These are phyloP conservation scores for Chaunax sp. DNA, from an alignment of 2,797 vertebrate species.

Conservation along the genomic window DNA sequence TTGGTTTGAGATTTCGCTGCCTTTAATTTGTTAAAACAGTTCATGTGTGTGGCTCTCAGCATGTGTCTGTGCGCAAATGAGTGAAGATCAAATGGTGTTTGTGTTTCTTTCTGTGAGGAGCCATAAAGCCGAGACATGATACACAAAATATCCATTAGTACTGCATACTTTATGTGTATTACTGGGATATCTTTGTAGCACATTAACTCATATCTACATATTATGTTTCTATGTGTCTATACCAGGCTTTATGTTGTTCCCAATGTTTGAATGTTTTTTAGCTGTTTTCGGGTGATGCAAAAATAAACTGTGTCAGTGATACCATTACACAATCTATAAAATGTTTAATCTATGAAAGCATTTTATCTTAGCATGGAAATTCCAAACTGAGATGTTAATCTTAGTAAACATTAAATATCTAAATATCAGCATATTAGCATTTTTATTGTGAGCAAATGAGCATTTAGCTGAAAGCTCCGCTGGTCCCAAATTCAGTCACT, in stretches of 20 bases:
- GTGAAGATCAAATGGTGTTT: constrained; percentile 45
- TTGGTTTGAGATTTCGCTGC: constrained; percentile 57
- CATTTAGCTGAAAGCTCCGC: not conserved
- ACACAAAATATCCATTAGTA: constrained; percentile 1
- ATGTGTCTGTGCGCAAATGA: constrained; percentile 42
- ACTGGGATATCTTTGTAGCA: not conserved
- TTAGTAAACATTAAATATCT: too few relatives aligned
- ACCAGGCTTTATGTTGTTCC: too few relatives aligned
- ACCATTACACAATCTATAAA: not conserved
- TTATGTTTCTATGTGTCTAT: not conserved
- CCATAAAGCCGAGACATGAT: constrained; percentile 3
- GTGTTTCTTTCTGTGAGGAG: constrained; percentile 29
- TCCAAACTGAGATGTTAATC: too few relatives aligned
- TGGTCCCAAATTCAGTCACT: too few relatives aligned
- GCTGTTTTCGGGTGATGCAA: not conserved
- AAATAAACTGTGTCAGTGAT: not conserved
- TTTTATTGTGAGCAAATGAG: not conserved
- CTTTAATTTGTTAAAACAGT: constrained; percentile 62
- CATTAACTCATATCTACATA: not conserved
- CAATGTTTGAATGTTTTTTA: not conserved
- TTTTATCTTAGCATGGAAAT: too few relatives aligned
- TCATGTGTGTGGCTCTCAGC: constrained; percentile 10
- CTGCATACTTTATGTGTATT: not conserved
- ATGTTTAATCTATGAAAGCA: too few relatives aligned
- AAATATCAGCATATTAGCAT: not conserved